These are phyloP conservation scores for Bambusicola thoracicus DNA, from an alignment of 2,113 vertebrate species.

Conservation along the genomic window DNA sequence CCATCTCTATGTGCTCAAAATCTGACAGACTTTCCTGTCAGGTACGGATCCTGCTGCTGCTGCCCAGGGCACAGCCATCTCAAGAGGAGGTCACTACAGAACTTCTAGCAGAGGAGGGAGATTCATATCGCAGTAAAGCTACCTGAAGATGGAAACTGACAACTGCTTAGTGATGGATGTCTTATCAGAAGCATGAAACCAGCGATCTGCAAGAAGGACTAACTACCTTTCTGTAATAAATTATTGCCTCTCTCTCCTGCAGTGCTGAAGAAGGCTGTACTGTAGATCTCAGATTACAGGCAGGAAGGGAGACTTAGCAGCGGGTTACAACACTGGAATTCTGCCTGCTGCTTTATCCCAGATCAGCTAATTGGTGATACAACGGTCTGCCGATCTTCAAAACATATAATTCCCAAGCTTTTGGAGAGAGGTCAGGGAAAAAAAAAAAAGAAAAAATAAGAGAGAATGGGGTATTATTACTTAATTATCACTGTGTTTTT, in stretches of 20 bases:
- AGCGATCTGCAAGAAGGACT: conserved; percentile 42
- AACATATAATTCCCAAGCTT: background rate
- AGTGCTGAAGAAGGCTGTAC: background rate
- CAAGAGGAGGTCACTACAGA: background rate
- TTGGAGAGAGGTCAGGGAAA: background rate
- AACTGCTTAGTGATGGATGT: background rate
- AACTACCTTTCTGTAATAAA: background rate
- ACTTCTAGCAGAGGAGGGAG: background rate
- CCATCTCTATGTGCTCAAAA: background rate
- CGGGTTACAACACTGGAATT: background rate
- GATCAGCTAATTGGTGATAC: background rate
- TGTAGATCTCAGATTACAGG: background rate
- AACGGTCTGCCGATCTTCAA: background rate
- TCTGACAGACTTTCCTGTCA: background rate
- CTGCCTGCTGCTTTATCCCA: background rate
- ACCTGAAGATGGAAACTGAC: conserved; percentile 10
- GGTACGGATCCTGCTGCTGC: background rate
- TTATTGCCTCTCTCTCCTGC: background rate
- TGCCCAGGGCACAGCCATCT: background rate
- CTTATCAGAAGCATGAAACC: background rate
- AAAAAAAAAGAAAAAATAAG: background rate
- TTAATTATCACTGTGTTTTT: background rate
- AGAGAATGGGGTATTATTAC: background rate
- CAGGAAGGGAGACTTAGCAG: background rate
- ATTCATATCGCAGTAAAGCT: background rate